Evolutionary conservation across 2,797 vertebrate genomes (phyloP), one percentile per base, ranked within the genome.

Genomic region (Myotis planiceps): DNA sequence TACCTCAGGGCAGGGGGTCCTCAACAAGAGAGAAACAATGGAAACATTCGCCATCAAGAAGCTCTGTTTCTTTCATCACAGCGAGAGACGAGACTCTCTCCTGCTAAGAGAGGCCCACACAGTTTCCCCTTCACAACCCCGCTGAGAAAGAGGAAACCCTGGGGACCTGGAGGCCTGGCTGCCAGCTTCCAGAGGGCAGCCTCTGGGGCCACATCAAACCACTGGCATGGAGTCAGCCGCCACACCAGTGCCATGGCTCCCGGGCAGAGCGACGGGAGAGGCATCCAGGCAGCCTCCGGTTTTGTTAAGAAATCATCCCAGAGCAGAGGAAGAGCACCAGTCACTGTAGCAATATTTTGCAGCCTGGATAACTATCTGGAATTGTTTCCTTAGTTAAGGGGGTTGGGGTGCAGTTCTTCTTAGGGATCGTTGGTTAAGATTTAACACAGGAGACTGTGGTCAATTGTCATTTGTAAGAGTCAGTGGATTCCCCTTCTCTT

Each of bases 371-470:
- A 96, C 69, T 95, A 92, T 98, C 97, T 96, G 71, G 94, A 98
- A 95, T 83, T 98, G 96, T 96, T 97, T 98, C 97, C 97, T 98
- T 98, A 94, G 96, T 97, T 97, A 97, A 97, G 94, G 92, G 97
- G 92, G 79, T 21, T 93, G 85, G 93, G 97, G 95, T 98, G 92
- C 96, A 95, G 91, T 95, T 96, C 85, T 96, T 97, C 95, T 76
- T 97, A 95, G 87, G 96, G 96, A 96, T 97, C 79, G 88, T 97
- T 98, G 97, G 86, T 97, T 97, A 97, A 97, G 94, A 85, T 95
- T 96, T 92, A 97, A 96, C 97, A 97, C 65, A 72, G 4, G 75
- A 96, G 85, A 94, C 15, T 81, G 74, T 89, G 94, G 88, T 94
- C 90, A 97, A 97, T 97, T 97, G 69, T 95, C 89, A 51, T 92